Conservation (phyloP, 1,140 invertebrate species). For the Cherax destructor region DNA sequence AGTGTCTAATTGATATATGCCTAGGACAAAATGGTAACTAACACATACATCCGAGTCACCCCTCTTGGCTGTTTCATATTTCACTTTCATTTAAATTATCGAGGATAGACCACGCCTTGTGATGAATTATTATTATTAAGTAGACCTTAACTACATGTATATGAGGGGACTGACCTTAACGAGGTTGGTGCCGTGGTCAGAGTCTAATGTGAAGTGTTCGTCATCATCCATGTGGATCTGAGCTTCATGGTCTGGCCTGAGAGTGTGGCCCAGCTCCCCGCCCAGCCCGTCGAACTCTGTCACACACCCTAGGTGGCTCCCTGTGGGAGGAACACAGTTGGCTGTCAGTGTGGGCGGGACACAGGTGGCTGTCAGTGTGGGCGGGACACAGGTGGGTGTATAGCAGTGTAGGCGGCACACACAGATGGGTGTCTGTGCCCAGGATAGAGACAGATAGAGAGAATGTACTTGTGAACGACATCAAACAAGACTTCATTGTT, state of each 20-base stretch:
- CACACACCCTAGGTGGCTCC: slow-evolving; percentile 76
- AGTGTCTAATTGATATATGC: too few species aligned
- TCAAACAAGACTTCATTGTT: too few species aligned
- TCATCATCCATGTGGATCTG: slow-evolving; percentile 78
- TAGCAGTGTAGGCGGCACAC: background rate
- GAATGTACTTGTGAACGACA: too few species aligned
- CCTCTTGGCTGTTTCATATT: too few species aligned
- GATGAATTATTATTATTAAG: slow-evolving; percentile 8
- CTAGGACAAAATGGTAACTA: too few species aligned
- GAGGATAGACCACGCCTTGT: background rate
- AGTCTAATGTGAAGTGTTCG: slow-evolving; percentile 75
- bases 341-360: too few species aligned
- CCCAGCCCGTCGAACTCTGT: slow-evolving; percentile 77
- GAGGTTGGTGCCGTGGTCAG: slow-evolving; percentile 72
- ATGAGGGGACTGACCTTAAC: slow-evolving; percentile 65
- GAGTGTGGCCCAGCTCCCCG: slow-evolving; percentile 77
- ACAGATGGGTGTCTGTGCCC: too few species aligned
- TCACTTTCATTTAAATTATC: too few species aligned
- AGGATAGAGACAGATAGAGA: too few species aligned
- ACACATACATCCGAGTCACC: too few species aligned
- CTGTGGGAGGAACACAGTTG: slow-evolving; percentile 69
- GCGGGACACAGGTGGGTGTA: background rate
- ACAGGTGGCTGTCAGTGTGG: too few species aligned
- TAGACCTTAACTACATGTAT: background rate
- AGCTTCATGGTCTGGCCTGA: slow-evolving; percentile 73